Base-by-base conservation (phyloP, 2,797 vertebrate genomes). In the Pteropus rufus region DNA sequence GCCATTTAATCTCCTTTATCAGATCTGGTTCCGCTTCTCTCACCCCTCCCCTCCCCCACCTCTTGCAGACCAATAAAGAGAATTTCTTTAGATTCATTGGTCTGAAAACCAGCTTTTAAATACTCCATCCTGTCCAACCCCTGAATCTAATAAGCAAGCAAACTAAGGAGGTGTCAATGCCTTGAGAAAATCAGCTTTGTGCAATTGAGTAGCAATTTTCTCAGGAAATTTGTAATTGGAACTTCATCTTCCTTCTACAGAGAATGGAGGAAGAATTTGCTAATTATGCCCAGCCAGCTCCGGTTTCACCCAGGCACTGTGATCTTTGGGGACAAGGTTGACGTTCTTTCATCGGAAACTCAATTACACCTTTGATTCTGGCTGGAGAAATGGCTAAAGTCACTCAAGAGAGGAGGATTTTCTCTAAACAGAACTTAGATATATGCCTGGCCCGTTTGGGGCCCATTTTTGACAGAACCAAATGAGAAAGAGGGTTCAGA, bases 1-100 rank as follows among this genome's bases (percentile, higher is more conserved):
- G 97, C 98, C 96, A 94, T 98, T 98, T 98, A 98, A 98, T 98
- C 98, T 98, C 98, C 83, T 95, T 98, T 98, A 98, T 98, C 98
- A 98, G 97, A 98, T 98, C 97, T 97, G 96, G 94, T 94, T 81
- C 94, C 86, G 92, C 58, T 18, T 83, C 52, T 81, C 52, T 60
- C 39, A 85, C 90, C 93, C 52, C 89, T 4, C 36, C 36, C 36
- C 36, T 1, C 36, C 80, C 83, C 49, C 82, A 96, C 89, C 73
- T 98, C 94, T 95, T 90, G 58, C 34, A 97, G 94, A 97, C 96
- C 96, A 98, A 98, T 98, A 97, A 96, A 98, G 84, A 94, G 86
- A 86, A 90, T 96, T 97, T 95, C 36, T 97, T 97, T 49, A 46
- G 65, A 97, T 94, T 46, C 94, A 88, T 76, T 98, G 94, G 65